A percentile compares a stretch with the other conserved stretches of the same genome.
These are phyloP conservation scores for Cheilosia vernalis DNA, from an alignment of 2,888 invertebrate species.

Conservation along the genomic window DNA sequence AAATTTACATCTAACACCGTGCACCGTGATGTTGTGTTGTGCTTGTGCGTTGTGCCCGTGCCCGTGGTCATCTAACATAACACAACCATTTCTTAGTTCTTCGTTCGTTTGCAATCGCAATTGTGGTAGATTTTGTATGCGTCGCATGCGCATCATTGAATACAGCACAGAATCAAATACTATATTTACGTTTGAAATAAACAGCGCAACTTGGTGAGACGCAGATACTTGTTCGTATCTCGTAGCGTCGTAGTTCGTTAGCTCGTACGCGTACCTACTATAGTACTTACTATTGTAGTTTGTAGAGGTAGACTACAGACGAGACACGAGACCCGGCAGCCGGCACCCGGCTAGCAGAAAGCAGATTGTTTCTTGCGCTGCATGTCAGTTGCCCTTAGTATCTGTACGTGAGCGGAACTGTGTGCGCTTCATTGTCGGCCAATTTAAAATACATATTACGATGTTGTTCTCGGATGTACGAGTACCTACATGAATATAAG, in stretches of 20 bases:
- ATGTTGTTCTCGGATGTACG: constrained; percentile 4
- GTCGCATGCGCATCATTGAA: too few species aligned
- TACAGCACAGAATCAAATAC: constrained; percentile 19
- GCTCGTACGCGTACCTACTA: neutral
- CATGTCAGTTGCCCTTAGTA: constrained; percentile 61
- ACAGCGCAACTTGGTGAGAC: constrained; percentile 29
- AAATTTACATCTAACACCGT: constrained; percentile 24
- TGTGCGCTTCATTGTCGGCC: constrained; percentile 6
- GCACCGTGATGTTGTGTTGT: neutral
- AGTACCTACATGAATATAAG: neutral
- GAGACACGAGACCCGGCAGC: neutral
- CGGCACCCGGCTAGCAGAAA: constrained; percentile 16
- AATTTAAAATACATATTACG: constrained; percentile 1
- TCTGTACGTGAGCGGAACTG: constrained; percentile 46
- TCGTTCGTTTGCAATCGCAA: constrained; percentile 1
- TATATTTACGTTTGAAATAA: constrained; percentile 40
- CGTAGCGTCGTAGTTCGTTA: too few species aligned
- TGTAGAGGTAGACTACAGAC: constrained; percentile 29
- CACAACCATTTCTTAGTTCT: constrained; percentile 47
- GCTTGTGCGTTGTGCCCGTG: neutral
- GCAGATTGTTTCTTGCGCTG: constrained; percentile 32
- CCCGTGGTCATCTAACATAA: constrained; percentile 27
- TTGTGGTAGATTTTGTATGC: constrained; percentile 5
- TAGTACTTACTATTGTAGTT: too few species aligned
- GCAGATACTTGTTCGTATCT: constrained; percentile 13